Evolutionary conservation across 2,797 vertebrate genomes (phyloP), one percentile per base, ranked within the genome.

Genomic region (Dendrocincla tyrannina): DNA sequence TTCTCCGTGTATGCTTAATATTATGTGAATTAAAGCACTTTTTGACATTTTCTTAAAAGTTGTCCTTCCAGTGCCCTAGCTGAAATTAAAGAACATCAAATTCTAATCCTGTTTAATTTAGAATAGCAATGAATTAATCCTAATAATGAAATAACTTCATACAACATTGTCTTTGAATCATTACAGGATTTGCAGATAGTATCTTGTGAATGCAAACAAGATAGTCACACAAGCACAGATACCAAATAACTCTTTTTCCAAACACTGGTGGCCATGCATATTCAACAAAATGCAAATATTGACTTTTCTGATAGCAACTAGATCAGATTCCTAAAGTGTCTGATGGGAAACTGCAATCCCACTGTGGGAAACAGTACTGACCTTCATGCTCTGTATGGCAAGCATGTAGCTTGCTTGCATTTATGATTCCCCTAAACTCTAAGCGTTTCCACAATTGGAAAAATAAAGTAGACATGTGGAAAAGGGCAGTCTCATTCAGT

Each of bases 251-350:
- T 90, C 79, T 96, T 98, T 95, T 90, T 63, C 95, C 89, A 95
- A 98, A 97, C 89, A 96, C 84, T 85, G 52, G 42, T 84, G 88
- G 86, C 76, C 56, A 98, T 98, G 96, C 97, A 98, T 98, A 98
- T 98, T 97, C 97, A 98, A 97, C 79, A 96, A 89, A 97, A 98
- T 98, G 97, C 96, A 98, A 98, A 98, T 98, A 98, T 97, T 98
- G 97, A 97, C 97, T 98, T 98, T 98, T 98, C 92, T 96, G 95
- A 97, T 91, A 96, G 77, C 93, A 97, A 95, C 90, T 88, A 89
- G 83, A 97, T 97, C 95, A 97, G 92, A 97, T 92, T 98, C 89
- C 94, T 96, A 73, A 97, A 14, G 82, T 80, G 60, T 93, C 96
- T 97, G 92, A 95, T 93, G 89, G 89, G 93, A 97, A 93, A 89